Conservation (phyloP, 2,888 invertebrate genomes). For the Lutraria lutraria region DNA sequence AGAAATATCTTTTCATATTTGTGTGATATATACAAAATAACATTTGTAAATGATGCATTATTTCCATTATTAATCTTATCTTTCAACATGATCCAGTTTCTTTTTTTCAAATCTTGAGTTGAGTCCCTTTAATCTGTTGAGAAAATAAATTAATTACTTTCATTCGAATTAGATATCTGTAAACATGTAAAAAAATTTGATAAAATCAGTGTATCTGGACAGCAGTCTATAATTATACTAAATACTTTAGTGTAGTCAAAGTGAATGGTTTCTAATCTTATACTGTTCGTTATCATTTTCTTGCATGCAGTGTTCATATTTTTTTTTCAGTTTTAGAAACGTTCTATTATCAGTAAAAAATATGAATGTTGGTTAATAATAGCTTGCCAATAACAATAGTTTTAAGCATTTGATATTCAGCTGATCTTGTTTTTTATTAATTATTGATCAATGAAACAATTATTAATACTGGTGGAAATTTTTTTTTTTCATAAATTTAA, state of each 20-base stretch:
- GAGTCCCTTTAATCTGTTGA: too few species aligned
- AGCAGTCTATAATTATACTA: not conserved
- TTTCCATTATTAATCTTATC: too few species aligned
- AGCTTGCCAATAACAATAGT: not conserved
- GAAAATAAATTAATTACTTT: too few species aligned
- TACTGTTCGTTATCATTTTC: not conserved
- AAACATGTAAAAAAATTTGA: not conserved
- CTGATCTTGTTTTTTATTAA: not conserved
- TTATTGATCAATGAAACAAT: too few species aligned
- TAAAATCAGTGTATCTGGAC: not conserved
- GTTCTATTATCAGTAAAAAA: not conserved
- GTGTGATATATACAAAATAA: too few species aligned
- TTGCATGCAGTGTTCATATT: not conserved
- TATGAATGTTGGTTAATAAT: not conserved
- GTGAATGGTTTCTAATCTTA: not conserved
- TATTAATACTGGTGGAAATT: too few species aligned
- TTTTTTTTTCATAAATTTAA: too few species aligned
- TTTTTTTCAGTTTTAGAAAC: not conserved
- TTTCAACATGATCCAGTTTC: too few species aligned
- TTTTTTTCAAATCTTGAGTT: too few species aligned
- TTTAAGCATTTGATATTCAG: not conserved
- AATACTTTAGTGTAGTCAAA: not conserved
- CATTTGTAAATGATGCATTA: too few species aligned
- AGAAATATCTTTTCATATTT: too few species aligned
- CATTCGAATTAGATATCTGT: too few species aligned